Evolutionary conservation across 2,888 invertebrate species (phyloP), one percentile per base, ranked within the genome.

Genomic region (Diabrotica balteata): DNA sequence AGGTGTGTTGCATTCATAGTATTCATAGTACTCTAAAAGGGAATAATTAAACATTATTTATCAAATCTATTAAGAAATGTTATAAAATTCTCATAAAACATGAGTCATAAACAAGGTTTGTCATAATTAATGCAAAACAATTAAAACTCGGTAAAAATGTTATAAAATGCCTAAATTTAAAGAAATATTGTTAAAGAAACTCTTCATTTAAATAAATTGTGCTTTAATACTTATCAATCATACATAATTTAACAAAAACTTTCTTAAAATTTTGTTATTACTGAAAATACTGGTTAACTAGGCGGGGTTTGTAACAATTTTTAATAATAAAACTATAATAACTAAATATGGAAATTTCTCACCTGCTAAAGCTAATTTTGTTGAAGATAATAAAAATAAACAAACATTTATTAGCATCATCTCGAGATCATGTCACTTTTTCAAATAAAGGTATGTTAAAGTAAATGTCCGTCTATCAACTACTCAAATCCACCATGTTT

Each of bases 1-100:
- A 8, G 95, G 92, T 77, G 89, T 88, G 82, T 92, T 93, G 84
- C 95, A 95, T 84, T 94, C 93, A 82, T 90, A 90, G 77, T 90
- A 87, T 71, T 80, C 82, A 76, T 85, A 86, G 61, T 92, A 92
- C 77, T 74, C 85, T 84, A 53, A 73, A 77, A 77, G 4, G 10
- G 22, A 8, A 42, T 17, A 47, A 43, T 49, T 43, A 59, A 59
- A 46, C 47, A 47, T 47, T 59, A 47, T 51, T 65, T 63, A 63
- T 22, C 32, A 46, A 32, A 32, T 4, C 5, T 17, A 17, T 32
- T 32, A 32, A 32, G 32, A 32, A 32, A 4, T 32, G 4, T 32
- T 32, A 32, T 32, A 32, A 32, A 32, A 32, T 32, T 32, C 32
- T 32, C 32, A 32, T 32, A 4, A 49, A 45, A 22, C 61, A 55